Percentiles rank a stretch among this genome's conserved stretches.
Evolutionary conservation across 2,888 invertebrate genomes (phyloP).

Genomic region (Labia minor): DNA sequence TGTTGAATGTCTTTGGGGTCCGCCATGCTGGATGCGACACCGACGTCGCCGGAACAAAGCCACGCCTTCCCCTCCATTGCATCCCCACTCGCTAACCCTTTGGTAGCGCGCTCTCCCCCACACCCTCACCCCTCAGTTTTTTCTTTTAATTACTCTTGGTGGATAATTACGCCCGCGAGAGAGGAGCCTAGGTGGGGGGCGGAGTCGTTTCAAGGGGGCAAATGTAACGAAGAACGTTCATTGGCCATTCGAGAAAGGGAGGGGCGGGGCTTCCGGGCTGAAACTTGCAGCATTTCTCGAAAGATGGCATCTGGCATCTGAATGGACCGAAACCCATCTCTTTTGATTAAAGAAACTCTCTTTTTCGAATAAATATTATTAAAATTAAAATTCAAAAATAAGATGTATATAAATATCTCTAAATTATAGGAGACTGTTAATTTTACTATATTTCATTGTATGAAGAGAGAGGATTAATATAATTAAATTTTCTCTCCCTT

Average conservation of each 20-base stretch:
- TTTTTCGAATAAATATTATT: too few species aligned
- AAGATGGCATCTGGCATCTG: not conserved
- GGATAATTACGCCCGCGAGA: not conserved
- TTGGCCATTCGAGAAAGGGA: not conserved
- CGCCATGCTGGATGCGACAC: slow-evolving; percentile 1
- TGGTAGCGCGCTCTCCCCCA: not conserved
- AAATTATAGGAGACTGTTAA: too few species aligned
- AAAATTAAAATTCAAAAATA: too few species aligned
- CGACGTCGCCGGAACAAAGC: not conserved
- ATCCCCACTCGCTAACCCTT: not conserved
- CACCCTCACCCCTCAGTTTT: not conserved
- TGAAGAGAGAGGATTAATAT: too few species aligned
- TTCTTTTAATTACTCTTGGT: not conserved
- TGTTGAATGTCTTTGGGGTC: not conserved
- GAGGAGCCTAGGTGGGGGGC: not conserved
- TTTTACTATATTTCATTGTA: too few species aligned
- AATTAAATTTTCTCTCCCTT: too few species aligned
- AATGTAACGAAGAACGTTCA: not conserved
- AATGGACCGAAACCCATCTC: not conserved
- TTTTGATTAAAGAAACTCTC: too few species aligned
- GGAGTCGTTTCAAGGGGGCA: not conserved
- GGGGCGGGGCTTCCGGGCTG: not conserved
- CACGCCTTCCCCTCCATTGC: not conserved
- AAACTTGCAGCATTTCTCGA: not conserved
- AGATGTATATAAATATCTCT: too few species aligned